Base-by-base conservation (phyloP, 2,113 vertebrate genomes). In the Brachypodius melanocephalos region DNA sequence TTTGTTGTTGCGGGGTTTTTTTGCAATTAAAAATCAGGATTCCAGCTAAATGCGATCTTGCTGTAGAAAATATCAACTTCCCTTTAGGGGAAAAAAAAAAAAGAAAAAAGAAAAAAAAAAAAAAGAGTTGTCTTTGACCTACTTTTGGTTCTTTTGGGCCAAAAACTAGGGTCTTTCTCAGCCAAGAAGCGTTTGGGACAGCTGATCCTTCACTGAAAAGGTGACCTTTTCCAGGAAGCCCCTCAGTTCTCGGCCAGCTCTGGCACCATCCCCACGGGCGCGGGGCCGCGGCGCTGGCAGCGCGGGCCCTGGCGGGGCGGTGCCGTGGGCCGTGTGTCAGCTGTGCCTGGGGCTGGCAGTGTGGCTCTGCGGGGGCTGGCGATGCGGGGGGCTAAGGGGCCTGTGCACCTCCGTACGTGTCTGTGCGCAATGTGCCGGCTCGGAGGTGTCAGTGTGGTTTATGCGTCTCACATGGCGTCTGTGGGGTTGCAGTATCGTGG, bases 401-500 rank as follows among this genome's bases (percentile, higher is more conserved):
- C 94, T 95, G 90, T 86, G 96, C 94, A 65, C 94, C 95, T 96
- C 51, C 4, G 66, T 22, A 95, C 75, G 28, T 94, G 95, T 95
- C 94, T 95, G 92, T 92, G 75, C 59, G 36, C 18, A 95, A 94
- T 94, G 94, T 97, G 96, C 95, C 95, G 95, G 95, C 96, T 90
- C 94, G 72, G 92, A 96, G 89, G 96, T 92, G 90, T 96, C 88
- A 93, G 96, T 97, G 95, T 97, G 96, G 94, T 92, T 92, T 94
- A 90, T 96, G 96, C 95, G 14, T 95, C 96, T 97, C 96, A 96
- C 94, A 94, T 96, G 96, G 96, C 96, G 87, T 95, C 95, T 95
- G 95, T 95, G 96, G 95, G 96, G 95, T 96, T 96, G 96, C 95
- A 95, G 95, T 93, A 97, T 90, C 95, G 94, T 96, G 96, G 96